phyloP scores from a whole-genome alignment of 2,797 vertebrate genomes.

The Cercopithecus hamlyni region DNA sequence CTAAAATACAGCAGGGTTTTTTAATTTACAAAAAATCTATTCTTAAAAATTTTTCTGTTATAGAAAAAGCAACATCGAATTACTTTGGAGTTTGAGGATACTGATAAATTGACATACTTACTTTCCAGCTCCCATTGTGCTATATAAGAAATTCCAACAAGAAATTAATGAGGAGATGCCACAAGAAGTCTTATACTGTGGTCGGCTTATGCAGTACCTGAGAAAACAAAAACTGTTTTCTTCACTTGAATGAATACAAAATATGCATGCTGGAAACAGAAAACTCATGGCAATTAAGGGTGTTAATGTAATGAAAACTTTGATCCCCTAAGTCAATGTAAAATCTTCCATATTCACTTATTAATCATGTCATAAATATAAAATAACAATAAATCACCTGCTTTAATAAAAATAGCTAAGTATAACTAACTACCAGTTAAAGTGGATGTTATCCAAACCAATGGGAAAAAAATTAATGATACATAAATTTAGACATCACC shows the following conservation, averaged over 20 bases:
- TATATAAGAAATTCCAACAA: constrained; percentile 99
- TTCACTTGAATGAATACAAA: constrained; percentile 23
- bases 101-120: constrained; percentile 78
- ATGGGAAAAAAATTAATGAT: not conserved
- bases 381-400: not conserved
- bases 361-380: not conserved
- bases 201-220: constrained; percentile 99
- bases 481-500: not conserved
- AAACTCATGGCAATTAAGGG: not conserved
- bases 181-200: constrained; percentile 99
- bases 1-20: not conserved
- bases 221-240: constrained; percentile 58
- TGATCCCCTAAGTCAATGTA: not conserved
- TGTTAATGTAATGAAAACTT: not conserved
- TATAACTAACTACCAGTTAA: not conserved
- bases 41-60: constrained; percentile 10
- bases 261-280: not conserved
- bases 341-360: not conserved
- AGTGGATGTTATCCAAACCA: not conserved
- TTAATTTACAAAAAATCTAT: constrained; percentile 13
- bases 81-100: constrained; percentile 6
- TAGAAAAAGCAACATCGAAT: not conserved
- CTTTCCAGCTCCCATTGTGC: constrained; percentile 96
- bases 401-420: constrained; percentile 32
- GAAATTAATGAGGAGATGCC: constrained; percentile 98